Evolutionary conservation across 2,797 vertebrate species (phyloP).

Genomic region (Hyperoplus immaculatus): DNA sequence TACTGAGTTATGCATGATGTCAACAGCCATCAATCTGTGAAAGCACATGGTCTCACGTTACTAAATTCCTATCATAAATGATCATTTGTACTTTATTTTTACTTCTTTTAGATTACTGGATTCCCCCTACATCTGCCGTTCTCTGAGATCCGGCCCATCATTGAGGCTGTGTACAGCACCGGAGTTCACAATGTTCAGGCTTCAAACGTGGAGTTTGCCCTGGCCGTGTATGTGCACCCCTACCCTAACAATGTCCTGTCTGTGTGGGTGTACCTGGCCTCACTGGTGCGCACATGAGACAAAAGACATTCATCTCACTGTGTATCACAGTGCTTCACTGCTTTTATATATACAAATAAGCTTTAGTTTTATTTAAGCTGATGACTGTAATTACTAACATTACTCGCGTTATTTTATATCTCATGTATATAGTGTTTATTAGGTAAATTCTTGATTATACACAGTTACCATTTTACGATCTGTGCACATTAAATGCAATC

Average conservation of each 20-base stretch:
- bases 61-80: neutral
- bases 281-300: slow-evolving; percentile 87
- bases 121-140: slow-evolving; percentile 95
- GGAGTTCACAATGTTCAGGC: slow-evolving; percentile 92
- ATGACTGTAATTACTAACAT: neutral
- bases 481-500: neutral
- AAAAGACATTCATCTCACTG: neutral
- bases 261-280: slow-evolving; percentile 97
- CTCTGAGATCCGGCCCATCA: slow-evolving; percentile 91
- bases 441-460: neutral
- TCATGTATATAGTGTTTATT: slow-evolving; percentile 1
- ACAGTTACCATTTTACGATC: neutral
- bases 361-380: neutral
- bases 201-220: slow-evolving; percentile 92
- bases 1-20: slow-evolving; percentile 1
- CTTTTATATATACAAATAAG: neutral
- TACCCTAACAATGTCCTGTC: slow-evolving; percentile 94
- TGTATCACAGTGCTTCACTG: neutral
- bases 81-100: too few species aligned
- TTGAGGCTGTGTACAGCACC: slow-evolving; percentile 94
- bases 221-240: slow-evolving; percentile 94
- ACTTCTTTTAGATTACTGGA: slow-evolving; percentile 89
- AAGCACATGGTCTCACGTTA: neutral
- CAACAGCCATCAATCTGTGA: slow-evolving; percentile 3
- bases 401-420: neutral